Base-by-base conservation (phyloP, 2,888 invertebrate species). In the Drosophila pseudotalamancana region DNA sequence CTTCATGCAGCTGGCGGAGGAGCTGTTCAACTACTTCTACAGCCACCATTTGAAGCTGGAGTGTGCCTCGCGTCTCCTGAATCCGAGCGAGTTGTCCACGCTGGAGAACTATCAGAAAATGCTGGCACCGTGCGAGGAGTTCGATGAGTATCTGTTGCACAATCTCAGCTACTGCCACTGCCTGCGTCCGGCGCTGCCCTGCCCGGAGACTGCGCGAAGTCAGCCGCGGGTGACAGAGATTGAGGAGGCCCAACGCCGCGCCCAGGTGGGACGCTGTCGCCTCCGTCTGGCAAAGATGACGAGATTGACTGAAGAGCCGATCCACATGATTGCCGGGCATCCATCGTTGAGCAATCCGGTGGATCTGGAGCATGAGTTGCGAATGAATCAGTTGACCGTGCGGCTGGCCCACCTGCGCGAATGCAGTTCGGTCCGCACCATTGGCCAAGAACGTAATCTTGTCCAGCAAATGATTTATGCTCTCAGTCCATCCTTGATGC, bases 101-200 rank as follows among this genome's bases (percentile, higher is more conserved):
- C 19, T 90, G 37, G 77, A 82, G 5, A n/a, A 35, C 5, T 90
- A 90, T 40, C 82, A 77, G 50, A 45, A 54, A 1, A 32, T 77
- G 1, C 18, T 83, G 14, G 62, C 39, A 0, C 73, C 72, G 2
- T 77, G 76, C 3, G 85, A 89, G 43, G 89, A 89, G 4, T 90
- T 89, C 27, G 81, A 78, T 1, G 89, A 89, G 42, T 89, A 89
- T 49, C 40, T 89, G 4, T 25, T 70, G 25, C 56, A 67, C 3
- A 87, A 87, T 42, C 62, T 89, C 1, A 70, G 79, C 31, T 89
- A 84, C 39, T 89, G 89, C 54, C 78, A 84, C 4, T 89, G 88
- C 23, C 55, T 90, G 8, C 60, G 66, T 1, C 23, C 65, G 0
- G 49, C 59, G 12, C 23, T 48, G 0, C 6, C 8, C 1, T 77